A percentile compares a stretch with the other conserved stretches of the same genome.
Evolutionary conservation across 1,140 invertebrate genomes (phyloP).

Genomic region (Drosophila tani): DNA sequence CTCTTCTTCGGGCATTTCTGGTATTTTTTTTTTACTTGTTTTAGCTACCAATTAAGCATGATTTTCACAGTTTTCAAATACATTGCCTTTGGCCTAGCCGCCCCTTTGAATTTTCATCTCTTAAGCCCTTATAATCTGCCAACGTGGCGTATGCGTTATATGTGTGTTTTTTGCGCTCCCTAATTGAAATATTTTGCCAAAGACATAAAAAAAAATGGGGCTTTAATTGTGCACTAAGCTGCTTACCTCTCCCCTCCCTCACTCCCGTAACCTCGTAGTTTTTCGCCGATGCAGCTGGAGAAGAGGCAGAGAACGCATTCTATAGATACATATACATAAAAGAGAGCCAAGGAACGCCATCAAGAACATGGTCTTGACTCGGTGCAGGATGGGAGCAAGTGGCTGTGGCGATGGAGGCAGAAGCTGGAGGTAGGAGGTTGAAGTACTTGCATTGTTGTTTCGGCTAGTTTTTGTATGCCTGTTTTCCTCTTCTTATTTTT

Average conservation of each 20-base stretch:
- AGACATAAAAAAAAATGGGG: slow-evolving; percentile 19
- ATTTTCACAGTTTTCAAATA: slow-evolving; percentile 4
- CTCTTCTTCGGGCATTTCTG: neutral
- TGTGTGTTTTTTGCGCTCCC: slow-evolving; percentile 15
- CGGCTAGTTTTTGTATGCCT: slow-evolving; percentile 38
- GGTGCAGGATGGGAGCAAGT: slow-evolving; percentile 26
- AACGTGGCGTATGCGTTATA: slow-evolving; percentile 57
- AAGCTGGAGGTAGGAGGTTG: slow-evolving; percentile 13
- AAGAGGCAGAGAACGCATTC: slow-evolving; percentile 42
- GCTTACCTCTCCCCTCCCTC: slow-evolving; percentile 25
- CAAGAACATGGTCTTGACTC: slow-evolving; percentile 65
- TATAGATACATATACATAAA: slow-evolving; percentile 65
- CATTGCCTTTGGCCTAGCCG: neutral
- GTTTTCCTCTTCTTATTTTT: slow-evolving; percentile 1
- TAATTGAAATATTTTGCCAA: slow-evolving; percentile 59
- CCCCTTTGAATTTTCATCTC: slow-evolving; percentile 6
- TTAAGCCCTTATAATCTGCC: slow-evolving; percentile 7
- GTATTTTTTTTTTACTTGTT: neutral
- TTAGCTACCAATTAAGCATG: neutral
- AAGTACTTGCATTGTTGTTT: slow-evolving; percentile 52
- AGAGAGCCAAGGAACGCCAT: slow-evolving; percentile 29
- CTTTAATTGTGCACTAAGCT: slow-evolving; percentile 59
- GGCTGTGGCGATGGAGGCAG: slow-evolving; percentile 7
- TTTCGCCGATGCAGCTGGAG: slow-evolving; percentile 17
- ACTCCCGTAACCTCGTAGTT: neutral